Conservation (phyloP, 2,888 invertebrate species). For the Cacoxenus indagator region DNA sequence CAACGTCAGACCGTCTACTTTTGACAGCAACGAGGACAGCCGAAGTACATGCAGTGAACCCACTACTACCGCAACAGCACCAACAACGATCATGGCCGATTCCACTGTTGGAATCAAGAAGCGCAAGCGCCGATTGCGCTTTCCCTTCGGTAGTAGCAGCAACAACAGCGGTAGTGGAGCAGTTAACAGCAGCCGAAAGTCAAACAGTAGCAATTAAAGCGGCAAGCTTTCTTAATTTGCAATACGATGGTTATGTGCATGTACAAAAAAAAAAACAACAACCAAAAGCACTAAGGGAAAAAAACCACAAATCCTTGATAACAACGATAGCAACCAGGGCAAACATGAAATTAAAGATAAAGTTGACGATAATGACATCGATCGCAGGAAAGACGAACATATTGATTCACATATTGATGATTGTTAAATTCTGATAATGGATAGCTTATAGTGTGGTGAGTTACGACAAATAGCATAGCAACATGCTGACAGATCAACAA, state of each 20-base stretch:
- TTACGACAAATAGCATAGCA: neutral
- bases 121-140: slow-evolving; percentile 46
- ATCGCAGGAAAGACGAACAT: neutral
- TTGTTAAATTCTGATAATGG: neutral
- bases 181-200: slow-evolving; percentile 13
- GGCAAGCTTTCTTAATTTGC: slow-evolving; percentile 31
- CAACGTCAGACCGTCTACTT: too few species aligned
- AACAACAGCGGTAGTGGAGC: slow-evolving; percentile 29
- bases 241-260: slow-evolving; percentile 20
- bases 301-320: neutral
- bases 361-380: neutral
- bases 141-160: slow-evolving; percentile 42
- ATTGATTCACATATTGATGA: neutral
- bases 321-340: neutral
- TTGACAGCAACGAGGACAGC: neutral
- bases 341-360: neutral
- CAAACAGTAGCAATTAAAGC: slow-evolving; percentile 23
- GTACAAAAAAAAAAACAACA: neutral
- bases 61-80: neutral
- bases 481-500: too few species aligned
- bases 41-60: too few species aligned
- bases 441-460: neutral
- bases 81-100: neutral
- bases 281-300: neutral
- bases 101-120: slow-evolving; percentile 35